Base-by-base conservation (phyloP, 2,113 vertebrate species). In the Syrmaticus mikado region DNA sequence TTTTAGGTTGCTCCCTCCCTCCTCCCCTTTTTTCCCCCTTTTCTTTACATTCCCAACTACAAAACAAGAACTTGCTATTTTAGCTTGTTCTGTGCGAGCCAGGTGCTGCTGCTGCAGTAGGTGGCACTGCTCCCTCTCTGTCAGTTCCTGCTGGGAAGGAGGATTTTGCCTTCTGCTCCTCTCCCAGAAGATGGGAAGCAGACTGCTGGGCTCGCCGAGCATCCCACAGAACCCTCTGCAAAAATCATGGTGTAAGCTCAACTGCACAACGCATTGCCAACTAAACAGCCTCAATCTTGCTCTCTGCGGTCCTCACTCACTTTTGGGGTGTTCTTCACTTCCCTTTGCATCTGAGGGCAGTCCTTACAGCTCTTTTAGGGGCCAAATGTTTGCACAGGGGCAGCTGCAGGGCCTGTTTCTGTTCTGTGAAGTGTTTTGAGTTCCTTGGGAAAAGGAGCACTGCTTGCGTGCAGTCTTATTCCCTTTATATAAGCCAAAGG, bases 41-140 rank as follows among this genome's bases (percentile, higher is more conserved):
- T 85, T 85, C 94, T 92, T 94, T 95, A 78, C 90, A 46, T 87
- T 94, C 71, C 82, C 87, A 67, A 83, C 91, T 61, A 80, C 84
- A 83, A 94, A 95, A 87, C 93, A 72, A 89, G 87, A 81, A 80
- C 79, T 89, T 94, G 40, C 93, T 96, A 88, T 96, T 94, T 83
- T 25, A 0, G 57, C 24, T 10, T 0, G 41, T 21, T 88, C 67
- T 1, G 10, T 65, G 77, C 11, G 16, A 53, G 86, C 11, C 79
- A 3, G 43, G 82, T 8, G 73, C 6, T 22, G 90, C 8, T 15
- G 83, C 24, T 89, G 64, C 91, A 83, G 96, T 91, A 94, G 96
- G 93, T 94, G 95, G 94, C 95, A 92, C 85, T 95, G 75, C 93
- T 94, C 76, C 76, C 94, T 95, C 94, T 92, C 41, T 0, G 11